A percentile compares a stretch with the other conserved stretches of the same genome.
Evolutionary conservation across 2,113 vertebrate species (phyloP).

Genomic region (Serinus canaria): DNA sequence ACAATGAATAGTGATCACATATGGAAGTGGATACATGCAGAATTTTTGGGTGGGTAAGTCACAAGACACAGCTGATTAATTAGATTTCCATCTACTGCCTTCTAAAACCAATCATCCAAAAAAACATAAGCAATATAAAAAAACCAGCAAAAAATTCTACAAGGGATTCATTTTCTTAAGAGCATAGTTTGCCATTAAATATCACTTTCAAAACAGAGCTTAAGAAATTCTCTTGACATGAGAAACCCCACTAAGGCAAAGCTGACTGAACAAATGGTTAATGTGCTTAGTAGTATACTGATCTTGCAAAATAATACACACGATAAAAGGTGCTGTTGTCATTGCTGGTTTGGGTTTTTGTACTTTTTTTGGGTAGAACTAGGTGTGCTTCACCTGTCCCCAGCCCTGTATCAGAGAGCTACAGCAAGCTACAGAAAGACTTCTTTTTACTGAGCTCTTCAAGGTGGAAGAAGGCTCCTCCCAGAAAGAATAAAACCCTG

Average conservation of each 20-base stretch:
- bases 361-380: neutral
- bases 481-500: constrained; percentile 74
- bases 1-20: neutral
- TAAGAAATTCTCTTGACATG: neutral
- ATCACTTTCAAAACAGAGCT: neutral
- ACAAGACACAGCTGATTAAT: neutral
- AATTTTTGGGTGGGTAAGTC: neutral
- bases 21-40: neutral
- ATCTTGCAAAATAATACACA: neutral
- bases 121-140: neutral
- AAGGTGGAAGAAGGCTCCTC: constrained; percentile 57
- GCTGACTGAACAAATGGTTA: neutral
- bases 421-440: constrained; percentile 46
- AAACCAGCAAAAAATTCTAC: neutral
- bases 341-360: neutral
- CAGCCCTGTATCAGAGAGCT: constrained; percentile 1
- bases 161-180: neutral
- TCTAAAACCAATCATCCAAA: neutral
- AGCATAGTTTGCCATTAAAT: neutral
- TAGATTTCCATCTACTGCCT: neutral
- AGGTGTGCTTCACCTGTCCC: neutral
- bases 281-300: neutral
- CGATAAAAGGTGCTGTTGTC: neutral
- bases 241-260: neutral
- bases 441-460: constrained; percentile 44